Base-by-base conservation (phyloP, 2,797 vertebrate genomes). In the Sebastes taczanowskii region DNA sequence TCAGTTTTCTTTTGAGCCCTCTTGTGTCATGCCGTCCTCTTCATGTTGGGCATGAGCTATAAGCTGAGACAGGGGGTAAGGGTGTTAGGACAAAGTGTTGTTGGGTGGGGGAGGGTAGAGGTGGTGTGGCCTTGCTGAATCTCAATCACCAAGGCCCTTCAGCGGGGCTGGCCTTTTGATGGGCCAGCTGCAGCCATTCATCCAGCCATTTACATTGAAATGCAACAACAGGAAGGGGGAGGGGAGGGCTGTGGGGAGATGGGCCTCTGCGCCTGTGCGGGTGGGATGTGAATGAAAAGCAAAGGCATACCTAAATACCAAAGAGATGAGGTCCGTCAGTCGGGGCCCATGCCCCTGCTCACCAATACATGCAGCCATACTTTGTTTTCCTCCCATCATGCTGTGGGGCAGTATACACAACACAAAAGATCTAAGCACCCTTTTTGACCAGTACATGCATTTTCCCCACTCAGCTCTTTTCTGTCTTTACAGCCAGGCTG, bases 111-210 rank as follows among this genome's bases (percentile, higher is more conserved):
- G 90, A 92, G 84, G 92, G 91, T 72, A 58, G 83, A 83, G 89
- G 88, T 90, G 80, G 89, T 74, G 76, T 92, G 93, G 92, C 92
- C 94, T 90, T 91, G 92, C 92, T 95, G 94, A 95, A 96, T 96
- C 95, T 95, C 94, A 96, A 95, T 96, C 94, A 93, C 92, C 84
- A 89, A 86, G 91, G 84, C 91, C 84, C 96, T 95, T 95, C 92
- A 90, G 88, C 86, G 49, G 88, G 87, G 89, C 94, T 93, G 89
- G 92, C 92, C 96, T 96, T 96, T 96, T 96, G 95, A 96, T 95
- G 93, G 95, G 95, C 95, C 96, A 96, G 96, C 96, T 96, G 96
- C 95, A 95, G 94, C 95, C 94, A 95, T 96, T 96, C 95, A 96
- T 94, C 90, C 80, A 63, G 13, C 92, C 92, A 95, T 96, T 96